These are phyloP conservation scores for Onychostruthus taczanowskii DNA, from an alignment of 2,113 vertebrate genomes.

Conservation along the genomic window DNA sequence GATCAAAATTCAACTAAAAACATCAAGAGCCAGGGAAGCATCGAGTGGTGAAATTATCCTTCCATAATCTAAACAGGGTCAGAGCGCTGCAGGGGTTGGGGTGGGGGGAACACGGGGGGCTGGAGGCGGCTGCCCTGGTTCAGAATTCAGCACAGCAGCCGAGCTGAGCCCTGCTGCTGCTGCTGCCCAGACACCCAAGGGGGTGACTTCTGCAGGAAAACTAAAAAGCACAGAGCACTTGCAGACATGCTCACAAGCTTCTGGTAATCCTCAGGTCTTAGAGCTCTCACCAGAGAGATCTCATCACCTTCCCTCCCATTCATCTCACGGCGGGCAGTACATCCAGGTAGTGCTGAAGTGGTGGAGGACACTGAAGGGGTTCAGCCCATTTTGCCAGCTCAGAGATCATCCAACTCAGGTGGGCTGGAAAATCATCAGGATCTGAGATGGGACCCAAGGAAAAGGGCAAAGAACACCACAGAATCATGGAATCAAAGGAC, in stretches of 20 bases:
- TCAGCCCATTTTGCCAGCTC: neutral
- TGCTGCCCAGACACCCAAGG: neutral
- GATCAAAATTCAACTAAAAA: neutral
- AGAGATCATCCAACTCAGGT: neutral
- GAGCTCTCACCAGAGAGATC: neutral
- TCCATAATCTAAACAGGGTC: constrained; percentile 13
- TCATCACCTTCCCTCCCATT: neutral
- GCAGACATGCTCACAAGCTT: neutral
- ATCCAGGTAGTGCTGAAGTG: neutral
- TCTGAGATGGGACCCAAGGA: neutral
- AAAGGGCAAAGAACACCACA: neutral
- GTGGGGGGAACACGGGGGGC: neutral
- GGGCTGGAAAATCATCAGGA: neutral
- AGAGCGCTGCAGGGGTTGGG: neutral
- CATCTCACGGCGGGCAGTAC: accelerated
- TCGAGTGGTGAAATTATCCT: neutral
- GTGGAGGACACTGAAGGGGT: neutral
- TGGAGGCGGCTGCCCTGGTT: neutral
- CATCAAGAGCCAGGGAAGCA: neutral
- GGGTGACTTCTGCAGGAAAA: neutral
- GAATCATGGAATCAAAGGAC: neutral
- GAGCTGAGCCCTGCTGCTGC: accelerated
- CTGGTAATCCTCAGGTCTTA: neutral
- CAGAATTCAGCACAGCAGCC: neutral
- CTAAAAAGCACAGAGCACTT: neutral